Evolutionary conservation across 2,797 vertebrate genomes (phyloP), one percentile per base, ranked within the genome.

Genomic region (Neosilurus mollespiculum): DNA sequence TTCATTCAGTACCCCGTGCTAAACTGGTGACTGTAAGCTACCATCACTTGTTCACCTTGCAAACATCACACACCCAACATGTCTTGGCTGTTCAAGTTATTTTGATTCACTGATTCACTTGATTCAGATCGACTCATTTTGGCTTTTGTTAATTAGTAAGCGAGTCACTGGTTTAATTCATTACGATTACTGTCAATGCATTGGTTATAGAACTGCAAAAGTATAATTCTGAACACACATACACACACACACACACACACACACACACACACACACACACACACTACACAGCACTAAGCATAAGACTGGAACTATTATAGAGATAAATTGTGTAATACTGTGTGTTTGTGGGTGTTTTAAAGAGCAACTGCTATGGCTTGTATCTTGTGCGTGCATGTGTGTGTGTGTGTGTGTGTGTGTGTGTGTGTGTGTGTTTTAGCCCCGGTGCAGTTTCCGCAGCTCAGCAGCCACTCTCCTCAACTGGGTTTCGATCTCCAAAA

Each of bases 401-500:
- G 65, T 69, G 4, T 53, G 65, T 65, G 58, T 53, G 73, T 71
- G 43, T 71, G n/a, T 20, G 30, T 37, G 51, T 78, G 15, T 53
- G 30, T 69, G 70, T 58, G 18, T 69, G 43, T 83, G 78, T 73
- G 66, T 82, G 24, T 82, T 85, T 93, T 89, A 96, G 90, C 94
- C 94, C 86, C 89, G 84, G 86, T 91, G 94, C 43, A 96, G 91
- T 69, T 94, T 92, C 83, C 92, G 90, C 75, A 97, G 93, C 73
- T 93, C 93, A 83, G 93, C 93, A 0, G 94, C 92, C 0, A 94
- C 95, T 90, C 90, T 93, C 61, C 94, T 92, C 86, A 97, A 84
- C 88, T 96, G 93, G 0, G 91, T 90, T 85, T 96, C 94, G 15
- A 96, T 91, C 87, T 93, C 95, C 86, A 94, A 88, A 83, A 97